Evolutionary conservation across 2,888 invertebrate genomes (phyloP).

Genomic region (Lithophane socia): DNA sequence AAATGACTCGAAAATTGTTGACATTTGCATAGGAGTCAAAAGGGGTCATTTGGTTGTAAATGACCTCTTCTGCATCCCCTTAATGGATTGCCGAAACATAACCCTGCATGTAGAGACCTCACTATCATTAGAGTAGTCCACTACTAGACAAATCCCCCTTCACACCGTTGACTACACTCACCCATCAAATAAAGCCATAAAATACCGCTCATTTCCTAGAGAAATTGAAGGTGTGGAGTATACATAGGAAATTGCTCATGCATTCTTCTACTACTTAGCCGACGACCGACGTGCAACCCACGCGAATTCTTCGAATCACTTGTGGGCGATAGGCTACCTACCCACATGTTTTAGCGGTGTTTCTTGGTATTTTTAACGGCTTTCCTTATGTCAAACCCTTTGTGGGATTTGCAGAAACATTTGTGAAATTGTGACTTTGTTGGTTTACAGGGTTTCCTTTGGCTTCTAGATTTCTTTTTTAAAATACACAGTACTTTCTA

Average conservation of each 20-base stretch:
- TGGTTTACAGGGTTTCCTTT: background rate
- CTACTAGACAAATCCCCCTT: background rate
- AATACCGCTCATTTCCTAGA: constrained; percentile 9
- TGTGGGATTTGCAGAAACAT: constrained; percentile 14
- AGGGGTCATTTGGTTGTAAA: no score
- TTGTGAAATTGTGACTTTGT: background rate
- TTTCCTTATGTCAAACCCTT: constrained; percentile 18
- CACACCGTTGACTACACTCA: background rate
- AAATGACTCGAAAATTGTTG: no score
- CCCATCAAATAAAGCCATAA: constrained; percentile 32
- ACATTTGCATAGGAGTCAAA: no score
- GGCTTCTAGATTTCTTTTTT: background rate
- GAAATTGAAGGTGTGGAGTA: constrained; percentile 48
- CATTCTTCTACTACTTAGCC: constrained; percentile 37
- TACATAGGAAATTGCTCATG: constrained; percentile 46
- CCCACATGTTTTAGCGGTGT: constrained; percentile 19
- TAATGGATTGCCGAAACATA: no score
- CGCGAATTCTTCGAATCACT: constrained; percentile 46
- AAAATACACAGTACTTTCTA: background rate
- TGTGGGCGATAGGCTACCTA: constrained; percentile 14
- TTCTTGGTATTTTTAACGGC: constrained; percentile 24
- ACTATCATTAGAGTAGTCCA: background rate
- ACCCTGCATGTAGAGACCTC: no score
- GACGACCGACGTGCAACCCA: constrained; percentile 21
- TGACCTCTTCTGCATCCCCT: no score